A percentile compares a stretch with the other conserved stretches of the same genome.
Conservation (phyloP, 2,888 invertebrate species). For the Lordiphosa fenestrarum region DNA sequence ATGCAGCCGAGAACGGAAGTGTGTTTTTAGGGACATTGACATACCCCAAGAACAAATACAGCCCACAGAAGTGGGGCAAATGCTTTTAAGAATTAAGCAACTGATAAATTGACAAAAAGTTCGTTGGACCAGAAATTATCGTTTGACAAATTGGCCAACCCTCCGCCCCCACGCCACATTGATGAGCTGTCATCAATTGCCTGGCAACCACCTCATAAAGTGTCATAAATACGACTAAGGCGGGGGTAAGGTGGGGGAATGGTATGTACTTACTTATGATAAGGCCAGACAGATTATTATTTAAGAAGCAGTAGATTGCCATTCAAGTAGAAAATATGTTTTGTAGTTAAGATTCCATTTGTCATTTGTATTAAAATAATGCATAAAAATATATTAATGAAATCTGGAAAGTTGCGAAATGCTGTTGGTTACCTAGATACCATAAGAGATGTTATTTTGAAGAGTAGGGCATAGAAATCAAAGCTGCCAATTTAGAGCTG, state of each 20-base stretch:
- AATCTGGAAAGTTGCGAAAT: neutral
- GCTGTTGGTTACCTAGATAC: too few species aligned
- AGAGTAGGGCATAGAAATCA: too few species aligned
- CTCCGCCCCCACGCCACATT: neutral
- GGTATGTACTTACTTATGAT: slow-evolving; percentile 5
- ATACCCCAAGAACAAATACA: slow-evolving; percentile 34
- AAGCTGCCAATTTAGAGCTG: too few species aligned
- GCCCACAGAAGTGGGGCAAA: slow-evolving; percentile 12
- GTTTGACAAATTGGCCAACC: slow-evolving; percentile 53
- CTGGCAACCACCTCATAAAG: slow-evolving; percentile 16
- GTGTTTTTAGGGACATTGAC: slow-evolving; percentile 48
- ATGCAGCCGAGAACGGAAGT: slow-evolving; percentile 15
- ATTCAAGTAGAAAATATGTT: slow-evolving; percentile 33
- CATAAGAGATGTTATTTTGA: too few species aligned
- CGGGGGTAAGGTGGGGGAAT: neutral
- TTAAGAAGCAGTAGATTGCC: slow-evolving; percentile 22
- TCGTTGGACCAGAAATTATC: slow-evolving; percentile 57
- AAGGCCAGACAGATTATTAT: slow-evolving; percentile 35
- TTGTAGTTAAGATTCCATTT: neutral
- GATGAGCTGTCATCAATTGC: slow-evolving; percentile 51
- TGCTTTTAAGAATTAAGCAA: slow-evolving; percentile 62
- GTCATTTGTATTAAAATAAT: neutral
- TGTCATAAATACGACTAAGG: slow-evolving; percentile 1
- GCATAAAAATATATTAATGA: neutral
- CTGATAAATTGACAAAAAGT: slow-evolving; percentile 66